Evolutionary conservation across 1,140 invertebrate species (phyloP).

Genomic region (Galleria mellonella): DNA sequence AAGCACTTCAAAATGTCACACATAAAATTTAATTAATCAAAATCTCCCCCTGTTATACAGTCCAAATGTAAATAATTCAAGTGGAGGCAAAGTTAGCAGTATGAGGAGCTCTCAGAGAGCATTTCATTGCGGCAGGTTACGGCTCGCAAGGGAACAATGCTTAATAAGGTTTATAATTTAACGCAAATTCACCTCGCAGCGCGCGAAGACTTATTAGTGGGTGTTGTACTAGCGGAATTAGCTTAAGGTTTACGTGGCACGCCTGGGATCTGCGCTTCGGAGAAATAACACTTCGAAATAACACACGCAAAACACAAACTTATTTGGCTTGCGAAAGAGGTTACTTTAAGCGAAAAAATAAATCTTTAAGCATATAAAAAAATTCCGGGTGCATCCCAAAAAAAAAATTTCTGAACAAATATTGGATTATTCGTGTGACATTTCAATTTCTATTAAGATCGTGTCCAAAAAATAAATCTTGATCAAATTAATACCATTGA

Average conservation of each 20-base stretch:
- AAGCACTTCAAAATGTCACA: constrained; percentile 10
- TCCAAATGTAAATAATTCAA: constrained; percentile 30
- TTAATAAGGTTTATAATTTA: constrained; percentile 65
- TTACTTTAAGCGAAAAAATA: too few relatives aligned
- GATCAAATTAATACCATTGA: too few relatives aligned
- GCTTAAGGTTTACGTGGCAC: constrained; percentile 19
- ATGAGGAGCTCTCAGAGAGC: constrained; percentile 20
- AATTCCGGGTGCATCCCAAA: too few relatives aligned
- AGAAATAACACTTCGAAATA: too few relatives aligned
- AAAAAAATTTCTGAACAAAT: too few relatives aligned
- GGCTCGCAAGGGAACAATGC: constrained; percentile 51
- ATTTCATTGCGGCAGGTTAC: constrained; percentile 44
- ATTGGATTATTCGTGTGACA: too few relatives aligned
- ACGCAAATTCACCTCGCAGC: constrained; percentile 32
- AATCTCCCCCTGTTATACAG: constrained; percentile 6
- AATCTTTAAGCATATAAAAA: too few relatives aligned
- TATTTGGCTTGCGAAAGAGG: too few relatives aligned
- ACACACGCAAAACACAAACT: too few relatives aligned
- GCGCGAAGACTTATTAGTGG: constrained; percentile 37
- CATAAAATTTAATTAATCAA: constrained; percentile 17
- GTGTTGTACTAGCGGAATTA: constrained; percentile 21
- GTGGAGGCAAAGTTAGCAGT: constrained; percentile 16
- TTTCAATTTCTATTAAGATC: too few relatives aligned
- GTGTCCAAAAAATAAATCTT: too few relatives aligned
- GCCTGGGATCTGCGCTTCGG: constrained; percentile 5